Evolutionary conservation across 2,888 invertebrate species (phyloP), one percentile per base, ranked within the genome.

Genomic region (Omphaloscelis lunosa): DNA sequence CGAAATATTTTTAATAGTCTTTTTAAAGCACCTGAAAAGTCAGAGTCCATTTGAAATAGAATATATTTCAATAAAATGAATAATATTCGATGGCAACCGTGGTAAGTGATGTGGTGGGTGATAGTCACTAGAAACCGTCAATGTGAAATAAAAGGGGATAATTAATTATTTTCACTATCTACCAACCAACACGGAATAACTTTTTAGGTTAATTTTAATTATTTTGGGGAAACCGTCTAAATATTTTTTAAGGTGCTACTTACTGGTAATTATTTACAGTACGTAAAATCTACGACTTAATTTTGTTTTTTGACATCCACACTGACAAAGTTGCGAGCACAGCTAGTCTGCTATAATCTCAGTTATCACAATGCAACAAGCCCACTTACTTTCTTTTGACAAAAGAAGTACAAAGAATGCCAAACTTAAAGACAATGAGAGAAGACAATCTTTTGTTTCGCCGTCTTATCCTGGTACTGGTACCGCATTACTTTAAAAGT

Each of bases 361-460:
- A 29, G 58, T 45, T 58, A 51, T 59, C 53, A 70, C 66, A 81
- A 61, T 75, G 72, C 75, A 72, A 63, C 70, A 73, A 68, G 34
- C 17, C 56, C 74, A 71, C 61, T 80, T 83, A 71, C 58, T 69
- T 69, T 68, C 53, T 73, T 66, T 56, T 48, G 23, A 84, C 70
- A 77, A 84, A 63, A 77, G 34, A 67, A 79, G 56, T 56, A 68
- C 62, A 45, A 75, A 81, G 71, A 73, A 51, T 61, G 61, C 41
- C 41, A 74, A 83, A 85, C 73, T 86, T 53, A 20, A 66, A 74
- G 67, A 86, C 81, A 81, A 77, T 72, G 75, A 69, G 75, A 69
- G 39, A 48, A 45, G 70, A 77, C 68, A 41, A 56, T 75, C 73
- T 84, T 86, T 84, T 85, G 84, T 78, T 56, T 75, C 41, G 41